A percentile compares a stretch with the other conserved stretches of the same genome.
Evolutionary conservation across 2,888 invertebrate species (phyloP).

Genomic region (Notodonta dromedarius): DNA sequence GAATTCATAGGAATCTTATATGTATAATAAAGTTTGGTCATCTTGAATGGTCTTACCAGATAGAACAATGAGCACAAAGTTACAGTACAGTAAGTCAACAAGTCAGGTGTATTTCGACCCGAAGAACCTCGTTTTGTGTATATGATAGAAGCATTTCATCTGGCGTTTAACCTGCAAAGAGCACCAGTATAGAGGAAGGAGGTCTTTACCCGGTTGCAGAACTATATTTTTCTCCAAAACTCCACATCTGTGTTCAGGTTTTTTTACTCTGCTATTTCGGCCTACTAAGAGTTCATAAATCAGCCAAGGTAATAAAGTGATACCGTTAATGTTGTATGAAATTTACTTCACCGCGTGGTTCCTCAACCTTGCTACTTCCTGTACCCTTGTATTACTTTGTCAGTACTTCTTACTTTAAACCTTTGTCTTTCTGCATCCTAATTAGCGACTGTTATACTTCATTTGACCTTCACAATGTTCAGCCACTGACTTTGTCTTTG

Average conservation of each 20-base stretch:
- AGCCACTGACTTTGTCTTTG: background rate
- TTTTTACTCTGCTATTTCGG: background rate
- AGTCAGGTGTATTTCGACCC: too few relatives aligned
- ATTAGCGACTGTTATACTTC: background rate
- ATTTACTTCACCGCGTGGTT: background rate
- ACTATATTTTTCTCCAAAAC: too few relatives aligned
- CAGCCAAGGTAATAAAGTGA: background rate
- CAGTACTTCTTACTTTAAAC: background rate
- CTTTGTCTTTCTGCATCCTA: background rate
- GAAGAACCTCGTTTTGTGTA: too few relatives aligned
- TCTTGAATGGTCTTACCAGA: too few relatives aligned
- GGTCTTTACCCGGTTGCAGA: too few relatives aligned
- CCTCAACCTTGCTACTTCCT: background rate
- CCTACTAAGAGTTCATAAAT: background rate
- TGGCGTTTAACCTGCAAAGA: too few relatives aligned
- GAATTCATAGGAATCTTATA: background rate
- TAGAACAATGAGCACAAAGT: too few relatives aligned
- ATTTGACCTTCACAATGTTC: conserved; percentile 2
- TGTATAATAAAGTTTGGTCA: too few relatives aligned
- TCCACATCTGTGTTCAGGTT: too few relatives aligned
- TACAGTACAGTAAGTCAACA: too few relatives aligned
- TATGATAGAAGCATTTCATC: too few relatives aligned
- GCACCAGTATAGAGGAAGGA: too few relatives aligned
- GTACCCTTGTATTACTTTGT: conserved; percentile 3
- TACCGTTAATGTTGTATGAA: background rate